Evolutionary conservation across 2,113 vertebrate species (phyloP).

Genomic region (Eubucco bourcierii): DNA sequence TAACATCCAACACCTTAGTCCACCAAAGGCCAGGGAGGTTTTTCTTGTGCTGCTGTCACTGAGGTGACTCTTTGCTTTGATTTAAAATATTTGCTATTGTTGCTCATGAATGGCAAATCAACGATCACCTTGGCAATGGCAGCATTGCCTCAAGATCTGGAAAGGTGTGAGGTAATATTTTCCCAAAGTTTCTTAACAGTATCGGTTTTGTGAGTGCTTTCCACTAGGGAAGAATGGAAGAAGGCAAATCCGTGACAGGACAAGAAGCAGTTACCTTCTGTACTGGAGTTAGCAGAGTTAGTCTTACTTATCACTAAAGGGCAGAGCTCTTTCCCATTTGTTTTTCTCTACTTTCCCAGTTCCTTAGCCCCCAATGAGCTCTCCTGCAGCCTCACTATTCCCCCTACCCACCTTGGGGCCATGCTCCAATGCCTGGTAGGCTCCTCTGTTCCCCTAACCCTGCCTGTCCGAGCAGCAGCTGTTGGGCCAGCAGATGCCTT

Average conservation of each 20-base stretch:
- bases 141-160: background rate
- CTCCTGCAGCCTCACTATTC: background rate
- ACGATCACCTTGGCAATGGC: background rate
- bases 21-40: background rate
- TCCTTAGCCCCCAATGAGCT: background rate
- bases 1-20: background rate
- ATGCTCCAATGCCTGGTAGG: accelerated
- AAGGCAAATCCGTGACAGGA: background rate
- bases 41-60: background rate
- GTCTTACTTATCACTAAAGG: background rate
- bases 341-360: background rate
- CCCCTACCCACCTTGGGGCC: accelerated
- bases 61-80: background rate
- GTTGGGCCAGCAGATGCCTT: background rate
- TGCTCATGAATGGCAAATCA: background rate
- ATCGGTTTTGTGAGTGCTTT: background rate
- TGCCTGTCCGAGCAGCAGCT: background rate
- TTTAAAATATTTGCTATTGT: background rate
- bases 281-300: background rate
- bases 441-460: background rate
- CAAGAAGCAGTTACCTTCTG: background rate
- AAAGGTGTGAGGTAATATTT: background rate
- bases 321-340: background rate
- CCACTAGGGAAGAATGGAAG: background rate
- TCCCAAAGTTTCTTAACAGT: background rate